phyloP scores from a whole-genome alignment of 2,888 invertebrate species.

The Orthonevra nobilis region DNA sequence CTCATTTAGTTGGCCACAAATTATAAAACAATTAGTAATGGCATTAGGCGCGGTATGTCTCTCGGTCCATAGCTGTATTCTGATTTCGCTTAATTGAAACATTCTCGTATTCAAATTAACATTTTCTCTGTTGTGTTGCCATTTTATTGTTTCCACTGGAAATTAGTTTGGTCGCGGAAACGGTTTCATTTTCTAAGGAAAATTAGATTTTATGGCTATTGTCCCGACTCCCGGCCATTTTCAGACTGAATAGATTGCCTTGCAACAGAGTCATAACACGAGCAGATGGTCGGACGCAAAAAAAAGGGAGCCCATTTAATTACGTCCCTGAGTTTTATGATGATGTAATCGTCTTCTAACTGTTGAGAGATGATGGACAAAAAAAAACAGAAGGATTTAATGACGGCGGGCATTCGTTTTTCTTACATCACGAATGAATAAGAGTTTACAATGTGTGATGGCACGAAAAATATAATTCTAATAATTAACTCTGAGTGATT shows the following conservation, averaged over 20 bases:
- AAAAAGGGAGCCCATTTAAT: neutral
- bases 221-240: constrained; percentile 6
- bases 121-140: constrained; percentile 5
- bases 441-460: too few species aligned
- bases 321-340: neutral
- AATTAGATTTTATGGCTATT: constrained; percentile 17
- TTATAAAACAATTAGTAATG: constrained; percentile 19
- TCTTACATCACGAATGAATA: too few species aligned
- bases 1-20: constrained; percentile 22
- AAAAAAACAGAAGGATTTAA: neutral
- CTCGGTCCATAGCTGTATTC: neutral
- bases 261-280: neutral
- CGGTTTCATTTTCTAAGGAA: neutral
- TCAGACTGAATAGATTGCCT: constrained; percentile 12
- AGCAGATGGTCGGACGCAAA: neutral
- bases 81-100: constrained; percentile 28
- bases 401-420: neutral
- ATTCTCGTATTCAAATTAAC: constrained; percentile 20
- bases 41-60: constrained; percentile 18
- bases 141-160: constrained; percentile 14
- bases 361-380: neutral
- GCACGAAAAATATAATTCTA: too few species aligned
- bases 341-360: neutral
- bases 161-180: neutral
- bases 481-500: too few species aligned